Conservation (phyloP, 2,888 invertebrate genomes). For the Aethes cnicana region DNA sequence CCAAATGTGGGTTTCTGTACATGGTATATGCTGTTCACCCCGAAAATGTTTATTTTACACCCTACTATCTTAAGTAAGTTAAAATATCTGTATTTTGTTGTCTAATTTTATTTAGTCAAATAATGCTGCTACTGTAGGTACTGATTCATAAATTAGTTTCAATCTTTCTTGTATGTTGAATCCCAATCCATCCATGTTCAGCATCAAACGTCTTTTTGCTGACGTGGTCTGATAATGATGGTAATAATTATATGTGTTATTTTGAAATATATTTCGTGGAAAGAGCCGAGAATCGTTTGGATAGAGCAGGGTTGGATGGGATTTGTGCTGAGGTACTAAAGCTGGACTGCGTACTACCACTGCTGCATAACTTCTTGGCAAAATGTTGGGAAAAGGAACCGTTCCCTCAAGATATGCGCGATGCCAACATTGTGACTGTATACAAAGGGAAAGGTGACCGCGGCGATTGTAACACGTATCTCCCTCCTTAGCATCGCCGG, state of each 20-base stretch:
- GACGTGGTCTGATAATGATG: too few species aligned
- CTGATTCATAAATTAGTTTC: too few species aligned
- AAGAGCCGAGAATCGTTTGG: too few species aligned
- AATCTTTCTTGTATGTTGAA: too few species aligned
- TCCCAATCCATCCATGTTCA: too few species aligned
- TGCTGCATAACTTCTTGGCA: neutral
- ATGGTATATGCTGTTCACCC: conserved; percentile 88
- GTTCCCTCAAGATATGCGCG: conserved; percentile 25
- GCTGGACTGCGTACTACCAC: neutral
- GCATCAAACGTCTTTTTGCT: too few species aligned
- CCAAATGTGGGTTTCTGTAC: conserved; percentile 87
- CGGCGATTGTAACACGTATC: conserved; percentile 12
- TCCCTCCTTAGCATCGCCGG: conserved; percentile 6
- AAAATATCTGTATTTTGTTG: neutral
- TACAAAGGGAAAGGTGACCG: conserved; percentile 17
- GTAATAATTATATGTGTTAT: too few species aligned
- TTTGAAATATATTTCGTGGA: too few species aligned
- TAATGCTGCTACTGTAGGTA: too few species aligned
- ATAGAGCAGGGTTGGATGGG: neutral
- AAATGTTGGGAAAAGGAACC: neutral
- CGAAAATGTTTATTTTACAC: conserved; percentile 87
- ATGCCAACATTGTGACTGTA: conserved; percentile 14
- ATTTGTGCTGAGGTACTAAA: neutral
- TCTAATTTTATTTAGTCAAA: neutral
- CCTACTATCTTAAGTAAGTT: conserved; percentile 87